Conservation (phyloP, 2,888 invertebrate genomes). For the Drosophila mettleri region DNA sequence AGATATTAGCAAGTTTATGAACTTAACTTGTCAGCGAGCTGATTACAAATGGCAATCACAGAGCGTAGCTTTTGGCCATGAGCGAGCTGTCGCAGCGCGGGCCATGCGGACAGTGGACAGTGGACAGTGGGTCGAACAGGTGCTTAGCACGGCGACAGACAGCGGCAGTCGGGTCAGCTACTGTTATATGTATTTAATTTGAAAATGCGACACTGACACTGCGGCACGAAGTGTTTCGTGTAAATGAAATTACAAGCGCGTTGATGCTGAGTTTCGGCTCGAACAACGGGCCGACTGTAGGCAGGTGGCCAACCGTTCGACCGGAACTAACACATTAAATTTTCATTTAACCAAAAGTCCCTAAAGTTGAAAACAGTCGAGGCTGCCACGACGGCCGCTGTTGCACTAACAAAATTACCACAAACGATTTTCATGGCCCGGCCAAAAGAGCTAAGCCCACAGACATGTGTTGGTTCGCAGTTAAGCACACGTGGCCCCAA, state of each 20-base stretch:
- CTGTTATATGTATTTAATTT: conserved; percentile 72
- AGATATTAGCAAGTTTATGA: conserved; percentile 44
- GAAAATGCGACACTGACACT: conserved; percentile 76
- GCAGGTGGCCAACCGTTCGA: conserved; percentile 6
- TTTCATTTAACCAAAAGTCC: conserved; percentile 76
- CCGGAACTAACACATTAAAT: conserved; percentile 70
- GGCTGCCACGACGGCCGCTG: not conserved
- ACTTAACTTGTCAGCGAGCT: conserved; percentile 27
- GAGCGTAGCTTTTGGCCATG: conserved; percentile 13
- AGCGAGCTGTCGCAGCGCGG: conserved; percentile 33
- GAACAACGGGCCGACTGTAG: conserved; percentile 3
- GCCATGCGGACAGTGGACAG: too few species aligned
- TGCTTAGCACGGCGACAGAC: conserved; percentile 9
- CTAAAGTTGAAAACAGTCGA: conserved; percentile 45
- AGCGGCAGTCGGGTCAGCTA: conserved; percentile 21
- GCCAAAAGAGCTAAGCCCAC: conserved; percentile 35
- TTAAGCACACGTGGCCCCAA: conserved; percentile 14
- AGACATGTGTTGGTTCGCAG: conserved; percentile 18
- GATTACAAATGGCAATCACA: conserved; percentile 44
- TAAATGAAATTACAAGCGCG: conserved; percentile 75
- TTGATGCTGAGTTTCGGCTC: conserved; percentile 37
- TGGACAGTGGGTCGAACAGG: conserved; percentile 53
- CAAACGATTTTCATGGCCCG: conserved; percentile 16
- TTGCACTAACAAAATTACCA: conserved; percentile 31
- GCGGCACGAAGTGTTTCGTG: conserved; percentile 68